These are phyloP conservation scores for Lophotriccus pileatus DNA, from an alignment of 2,797 vertebrate genomes.

Conservation along the genomic window DNA sequence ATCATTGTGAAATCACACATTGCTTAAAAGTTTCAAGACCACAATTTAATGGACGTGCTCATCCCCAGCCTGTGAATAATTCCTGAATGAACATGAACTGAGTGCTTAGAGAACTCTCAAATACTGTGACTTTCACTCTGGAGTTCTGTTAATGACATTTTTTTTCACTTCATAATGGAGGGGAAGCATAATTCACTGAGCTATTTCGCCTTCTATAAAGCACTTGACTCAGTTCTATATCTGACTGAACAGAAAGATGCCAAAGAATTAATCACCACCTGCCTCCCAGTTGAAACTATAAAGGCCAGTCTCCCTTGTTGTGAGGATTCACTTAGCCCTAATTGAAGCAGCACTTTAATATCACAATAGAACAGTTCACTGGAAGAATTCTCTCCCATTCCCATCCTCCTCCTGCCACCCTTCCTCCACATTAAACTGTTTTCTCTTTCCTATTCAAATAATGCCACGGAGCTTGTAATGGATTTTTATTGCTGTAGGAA, in stretches of 20 bases:
- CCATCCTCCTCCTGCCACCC: background rate
- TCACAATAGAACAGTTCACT: conserved; percentile 20
- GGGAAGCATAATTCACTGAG: conserved; percentile 7
- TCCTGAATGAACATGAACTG: background rate
- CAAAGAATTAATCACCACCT: conserved; percentile 65
- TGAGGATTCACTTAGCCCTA: conserved; percentile 43
- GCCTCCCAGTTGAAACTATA: conserved; percentile 41
- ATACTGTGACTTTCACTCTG: conserved; percentile 9
- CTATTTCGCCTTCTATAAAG: conserved; percentile 4
- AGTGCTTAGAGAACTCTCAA: conserved; percentile 6
- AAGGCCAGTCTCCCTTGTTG: conserved; percentile 38
- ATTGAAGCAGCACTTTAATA: conserved; percentile 58
- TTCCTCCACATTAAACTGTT: background rate
- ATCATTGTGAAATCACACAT: conserved; percentile 15
- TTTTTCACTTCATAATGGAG: conserved; percentile 33
- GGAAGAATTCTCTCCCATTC: background rate
- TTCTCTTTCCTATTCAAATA: background rate
- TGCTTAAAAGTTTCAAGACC: conserved; percentile 24
- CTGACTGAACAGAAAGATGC: conserved; percentile 39
- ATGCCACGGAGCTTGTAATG: background rate
- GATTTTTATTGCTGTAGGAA: background rate
- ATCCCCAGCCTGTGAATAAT: conserved; percentile 2
- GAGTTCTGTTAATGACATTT: conserved; percentile 11
- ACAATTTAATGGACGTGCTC: conserved; percentile 39
- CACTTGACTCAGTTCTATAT: conserved; percentile 18